Conservation (phyloP, 2,797 vertebrate genomes). For the Hyperoplus lanceolatus region DNA sequence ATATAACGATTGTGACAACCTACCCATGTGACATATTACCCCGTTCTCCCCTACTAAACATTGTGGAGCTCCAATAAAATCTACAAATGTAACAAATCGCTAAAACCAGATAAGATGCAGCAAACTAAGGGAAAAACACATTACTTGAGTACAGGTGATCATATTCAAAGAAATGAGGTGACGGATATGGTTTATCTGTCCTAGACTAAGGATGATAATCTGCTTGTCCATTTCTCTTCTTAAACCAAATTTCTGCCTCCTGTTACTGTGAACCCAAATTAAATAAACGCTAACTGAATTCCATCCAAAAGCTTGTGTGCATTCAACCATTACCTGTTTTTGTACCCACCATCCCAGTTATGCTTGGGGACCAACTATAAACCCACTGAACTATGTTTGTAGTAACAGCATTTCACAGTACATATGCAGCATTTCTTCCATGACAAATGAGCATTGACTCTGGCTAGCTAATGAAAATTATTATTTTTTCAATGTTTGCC, state of each 20-base stretch:
- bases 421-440: slow-evolving; percentile 20
- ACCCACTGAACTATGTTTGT: slow-evolving; percentile 46
- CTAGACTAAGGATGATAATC: slow-evolving; percentile 23
- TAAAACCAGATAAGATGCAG: slow-evolving; percentile 15
- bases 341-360: slow-evolving; percentile 22
- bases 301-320: slow-evolving; percentile 42
- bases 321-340: slow-evolving; percentile 40
- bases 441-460: slow-evolving; percentile 51
- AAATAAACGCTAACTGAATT: slow-evolving; percentile 56
- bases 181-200: slow-evolving; percentile 69
- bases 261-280: slow-evolving; percentile 51
- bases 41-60: no score
- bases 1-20: no score
- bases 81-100: slow-evolving; percentile 8
- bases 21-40: no score
- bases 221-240: slow-evolving; percentile 38
- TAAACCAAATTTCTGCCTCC: slow-evolving; percentile 29
- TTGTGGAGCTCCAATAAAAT: slow-evolving; percentile 16
- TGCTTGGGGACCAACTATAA: slow-evolving; percentile 46
- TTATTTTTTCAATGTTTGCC: slow-evolving; percentile 31
- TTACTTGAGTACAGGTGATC: slow-evolving; percentile 62
- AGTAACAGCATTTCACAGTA: slow-evolving; percentile 18
- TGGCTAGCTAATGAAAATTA: slow-evolving; percentile 22
- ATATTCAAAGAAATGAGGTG: slow-evolving; percentile 63
- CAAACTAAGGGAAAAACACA: slow-evolving; percentile 23